Evolutionary conservation across 2,797 vertebrate species (phyloP).

Genomic region (Zenarchopterus dispar): DNA sequence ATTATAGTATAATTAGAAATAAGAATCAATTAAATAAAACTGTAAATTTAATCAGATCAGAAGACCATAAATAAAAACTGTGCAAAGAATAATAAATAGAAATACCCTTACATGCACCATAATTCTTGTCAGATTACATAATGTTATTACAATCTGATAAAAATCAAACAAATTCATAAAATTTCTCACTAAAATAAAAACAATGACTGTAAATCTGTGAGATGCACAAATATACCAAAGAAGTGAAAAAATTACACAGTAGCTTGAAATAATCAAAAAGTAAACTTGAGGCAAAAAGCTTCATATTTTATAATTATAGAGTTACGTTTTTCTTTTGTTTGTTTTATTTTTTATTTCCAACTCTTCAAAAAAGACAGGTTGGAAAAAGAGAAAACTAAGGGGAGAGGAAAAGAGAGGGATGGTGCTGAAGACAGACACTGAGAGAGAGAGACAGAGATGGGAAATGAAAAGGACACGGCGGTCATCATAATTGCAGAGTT

Average conservation of each 20-base stretch:
- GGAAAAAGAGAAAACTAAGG: conserved; percentile 29
- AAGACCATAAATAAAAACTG: no score
- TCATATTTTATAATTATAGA: conserved; percentile 4
- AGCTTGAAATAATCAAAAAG: conserved; percentile 6
- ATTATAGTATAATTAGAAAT: no score
- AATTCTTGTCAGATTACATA: background rate
- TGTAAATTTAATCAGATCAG: no score
- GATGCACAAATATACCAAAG: background rate
- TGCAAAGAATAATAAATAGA: no score
- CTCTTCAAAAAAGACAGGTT: conserved; percentile 28
- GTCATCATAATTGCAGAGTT: conserved; percentile 83
- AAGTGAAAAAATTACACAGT: background rate
- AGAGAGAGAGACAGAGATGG: conserved; percentile 66
- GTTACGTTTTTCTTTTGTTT: background rate
- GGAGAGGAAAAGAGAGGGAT: conserved; percentile 17
- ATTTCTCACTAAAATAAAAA: background rate
- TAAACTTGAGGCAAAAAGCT: background rate
- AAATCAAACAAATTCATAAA: background rate
- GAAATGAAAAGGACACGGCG: conserved; percentile 80
- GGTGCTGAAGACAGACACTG: conserved; percentile 18
- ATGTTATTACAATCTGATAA: background rate
- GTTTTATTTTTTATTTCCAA: background rate
- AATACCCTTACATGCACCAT: background rate
- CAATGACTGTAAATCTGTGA: background rate
- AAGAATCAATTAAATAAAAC: no score